Evolutionary conservation across 2,797 vertebrate genomes (phyloP).

Genomic region (Parauchenoglanis punctatus): DNA sequence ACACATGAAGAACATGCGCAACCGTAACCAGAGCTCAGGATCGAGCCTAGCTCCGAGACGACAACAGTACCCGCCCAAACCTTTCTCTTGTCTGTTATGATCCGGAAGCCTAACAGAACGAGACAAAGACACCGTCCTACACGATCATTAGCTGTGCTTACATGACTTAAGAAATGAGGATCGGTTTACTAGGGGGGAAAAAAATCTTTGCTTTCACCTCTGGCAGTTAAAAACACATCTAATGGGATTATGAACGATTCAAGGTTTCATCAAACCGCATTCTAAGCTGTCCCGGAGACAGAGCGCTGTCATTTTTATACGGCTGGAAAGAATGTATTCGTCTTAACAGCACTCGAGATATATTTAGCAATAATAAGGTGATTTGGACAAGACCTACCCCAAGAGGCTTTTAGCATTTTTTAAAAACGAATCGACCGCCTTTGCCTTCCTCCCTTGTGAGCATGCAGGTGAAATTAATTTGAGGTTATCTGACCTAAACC

Average conservation of each 20-base stretch:
- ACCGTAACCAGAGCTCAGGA: not conserved
- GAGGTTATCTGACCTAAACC: constrained; percentile 18
- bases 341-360: constrained; percentile 1
- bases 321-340: not conserved
- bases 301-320: not conserved
- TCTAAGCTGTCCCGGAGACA: not conserved
- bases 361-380: constrained; percentile 5
- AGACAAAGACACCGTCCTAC: not conserved
- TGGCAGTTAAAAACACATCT: not conserved
- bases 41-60: not conserved
- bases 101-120: not conserved
- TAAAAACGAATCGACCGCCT: not conserved
- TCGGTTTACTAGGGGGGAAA: not conserved
- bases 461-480: constrained; percentile 24
- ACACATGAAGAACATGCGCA: not conserved
- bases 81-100: not conserved
- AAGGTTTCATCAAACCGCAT: not conserved
- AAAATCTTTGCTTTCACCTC: not conserved
- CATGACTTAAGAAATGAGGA: not conserved
- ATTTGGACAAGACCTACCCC: not conserved
- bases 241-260: not conserved
- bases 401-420: not conserved
- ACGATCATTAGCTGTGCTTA: constrained; percentile 4
- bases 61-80: not conserved
- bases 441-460: not conserved